Conservation (phyloP, 2,797 vertebrate genomes). For the Ceryle rudis region DNA sequence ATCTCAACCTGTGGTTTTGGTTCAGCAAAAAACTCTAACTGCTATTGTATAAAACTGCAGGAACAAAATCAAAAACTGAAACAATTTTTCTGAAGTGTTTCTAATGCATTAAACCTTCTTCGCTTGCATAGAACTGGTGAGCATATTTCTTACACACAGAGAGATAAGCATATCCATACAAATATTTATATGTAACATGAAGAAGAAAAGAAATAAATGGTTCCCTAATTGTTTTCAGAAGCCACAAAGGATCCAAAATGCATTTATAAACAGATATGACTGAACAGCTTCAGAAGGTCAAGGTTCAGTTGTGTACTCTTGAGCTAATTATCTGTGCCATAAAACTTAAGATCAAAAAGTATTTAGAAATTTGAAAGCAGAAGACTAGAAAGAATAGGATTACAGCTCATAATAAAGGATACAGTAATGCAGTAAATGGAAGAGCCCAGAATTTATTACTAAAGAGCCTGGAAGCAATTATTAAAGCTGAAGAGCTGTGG, state of each 20-base stretch:
- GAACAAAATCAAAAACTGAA: background rate
- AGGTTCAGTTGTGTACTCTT: background rate
- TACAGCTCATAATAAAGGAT: background rate
- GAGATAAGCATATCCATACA: background rate
- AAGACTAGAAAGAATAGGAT: background rate
- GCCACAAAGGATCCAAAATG: background rate
- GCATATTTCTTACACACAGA: background rate
- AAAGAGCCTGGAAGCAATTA: constrained; percentile 22
- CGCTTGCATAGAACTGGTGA: background rate
- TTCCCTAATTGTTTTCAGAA: background rate
- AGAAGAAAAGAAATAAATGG: background rate
- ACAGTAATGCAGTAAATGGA: background rate
- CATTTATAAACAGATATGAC: background rate
- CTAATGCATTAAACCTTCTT: background rate
- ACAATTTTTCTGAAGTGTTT: background rate
- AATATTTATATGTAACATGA: background rate
- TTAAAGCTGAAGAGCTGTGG: constrained; percentile 8
- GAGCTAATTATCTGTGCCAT: background rate
- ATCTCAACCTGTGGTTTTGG: background rate
- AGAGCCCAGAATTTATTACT: background rate
- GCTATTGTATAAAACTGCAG: background rate
- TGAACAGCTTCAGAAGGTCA: background rate
- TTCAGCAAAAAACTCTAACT: background rate
- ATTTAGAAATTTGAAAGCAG: background rate
- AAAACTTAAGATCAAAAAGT: background rate